Conservation (phyloP, 2,888 invertebrate species). For the Odiellus spinosus region DNA sequence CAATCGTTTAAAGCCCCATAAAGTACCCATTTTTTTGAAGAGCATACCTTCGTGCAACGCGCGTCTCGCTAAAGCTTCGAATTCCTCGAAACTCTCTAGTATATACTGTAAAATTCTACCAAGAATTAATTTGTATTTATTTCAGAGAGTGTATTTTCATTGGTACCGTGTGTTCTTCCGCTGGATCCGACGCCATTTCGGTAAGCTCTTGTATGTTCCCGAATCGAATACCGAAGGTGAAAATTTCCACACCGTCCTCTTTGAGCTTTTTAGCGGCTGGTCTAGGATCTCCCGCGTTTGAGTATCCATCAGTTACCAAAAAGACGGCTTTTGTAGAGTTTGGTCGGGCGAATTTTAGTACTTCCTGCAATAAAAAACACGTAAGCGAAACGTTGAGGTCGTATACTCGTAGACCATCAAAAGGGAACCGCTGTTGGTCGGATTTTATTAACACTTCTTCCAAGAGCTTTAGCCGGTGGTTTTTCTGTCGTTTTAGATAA, state of each 20-base stretch:
- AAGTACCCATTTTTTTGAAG: not conserved
- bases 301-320: constrained; percentile 52
- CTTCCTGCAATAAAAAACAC: constrained; percentile 22
- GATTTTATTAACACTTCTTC: too few relatives aligned
- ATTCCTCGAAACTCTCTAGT: constrained; percentile 48
- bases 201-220: constrained; percentile 41
- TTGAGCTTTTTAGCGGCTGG: constrained; percentile 41
- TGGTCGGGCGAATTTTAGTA: constrained; percentile 25
- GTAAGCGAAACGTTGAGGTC: not conserved
- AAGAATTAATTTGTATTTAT: too few relatives aligned
- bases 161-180: constrained; percentile 45
- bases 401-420: too few relatives aligned
- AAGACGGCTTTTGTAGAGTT: constrained; percentile 43
- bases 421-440: too few relatives aligned
- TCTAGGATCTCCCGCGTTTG: constrained; percentile 49
- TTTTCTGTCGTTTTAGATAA: constrained; percentile 1
- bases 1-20: too few relatives aligned
- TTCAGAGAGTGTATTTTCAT: too few relatives aligned
- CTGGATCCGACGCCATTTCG: constrained; percentile 46
- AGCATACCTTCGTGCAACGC: constrained; percentile 46
- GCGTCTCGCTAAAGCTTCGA: constrained; percentile 47
- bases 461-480: too few relatives aligned
- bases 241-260: constrained; percentile 31
- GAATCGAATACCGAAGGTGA: constrained; percentile 43
- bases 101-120: too few relatives aligned